Conservation (phyloP, 2,888 invertebrate species). For the Caenorhabditis sp. region DNA sequence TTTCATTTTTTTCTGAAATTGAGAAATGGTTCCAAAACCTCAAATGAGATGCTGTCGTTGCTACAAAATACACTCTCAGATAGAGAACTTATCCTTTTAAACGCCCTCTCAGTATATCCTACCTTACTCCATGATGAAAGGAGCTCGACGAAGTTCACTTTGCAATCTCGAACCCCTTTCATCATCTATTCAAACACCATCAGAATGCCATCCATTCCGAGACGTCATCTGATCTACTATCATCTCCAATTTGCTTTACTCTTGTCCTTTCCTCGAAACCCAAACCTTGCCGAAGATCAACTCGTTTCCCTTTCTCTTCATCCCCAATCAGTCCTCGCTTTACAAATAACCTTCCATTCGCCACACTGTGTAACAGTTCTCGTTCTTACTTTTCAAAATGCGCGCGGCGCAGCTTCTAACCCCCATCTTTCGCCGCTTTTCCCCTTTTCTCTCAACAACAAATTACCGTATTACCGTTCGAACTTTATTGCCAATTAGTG, state of each 20-base stretch:
- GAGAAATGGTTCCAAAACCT: too few species aligned
- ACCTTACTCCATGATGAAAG: too few species aligned
- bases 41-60: too few species aligned
- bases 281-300: conserved; percentile 35
- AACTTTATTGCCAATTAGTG: conserved; percentile 57
- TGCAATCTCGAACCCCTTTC: too few species aligned
- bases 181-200: too few species aligned
- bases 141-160: too few species aligned
- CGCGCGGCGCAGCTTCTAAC: conserved; percentile 28
- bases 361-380: conserved; percentile 59
- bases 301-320: conserved; percentile 7
- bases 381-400: conserved; percentile 26
- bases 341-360: conserved; percentile 40
- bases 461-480: conserved; percentile 61
- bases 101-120: too few species aligned
- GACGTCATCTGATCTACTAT: not conserved
- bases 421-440: not conserved
- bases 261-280: not conserved
- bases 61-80: too few species aligned
- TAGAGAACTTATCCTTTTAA: too few species aligned
- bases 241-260: not conserved
- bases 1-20: too few species aligned
- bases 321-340: conserved; percentile 29
- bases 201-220: too few species aligned
- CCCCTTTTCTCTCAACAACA: conserved; percentile 45